Percentiles rank a stretch among this genome's conserved stretches.
Conservation (phyloP, 2,113 vertebrate species). For the Lagopus muta region DNA sequence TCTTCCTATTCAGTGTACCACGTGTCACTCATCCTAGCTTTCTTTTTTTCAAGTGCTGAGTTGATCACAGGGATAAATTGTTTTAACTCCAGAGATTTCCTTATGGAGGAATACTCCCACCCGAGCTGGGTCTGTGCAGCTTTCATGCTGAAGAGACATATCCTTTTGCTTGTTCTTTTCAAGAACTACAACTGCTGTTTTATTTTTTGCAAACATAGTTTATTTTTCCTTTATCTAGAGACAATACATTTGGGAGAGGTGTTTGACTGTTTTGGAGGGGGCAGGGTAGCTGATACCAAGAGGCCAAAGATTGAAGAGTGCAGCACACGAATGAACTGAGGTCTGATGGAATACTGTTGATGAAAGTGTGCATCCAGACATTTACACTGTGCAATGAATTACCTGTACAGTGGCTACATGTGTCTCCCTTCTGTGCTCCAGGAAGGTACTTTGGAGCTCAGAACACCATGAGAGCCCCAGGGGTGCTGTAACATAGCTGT, state of each 20-base stretch:
- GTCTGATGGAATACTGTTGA: not conserved
- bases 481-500: not conserved
- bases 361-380: not conserved
- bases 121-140: not conserved
- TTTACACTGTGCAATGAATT: not conserved
- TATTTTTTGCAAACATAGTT: not conserved
- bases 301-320: not conserved
- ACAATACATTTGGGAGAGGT: not conserved
- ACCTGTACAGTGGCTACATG: not conserved
- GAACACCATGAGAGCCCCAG: accelerated
- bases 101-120: not conserved
- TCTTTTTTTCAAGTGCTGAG: not conserved
- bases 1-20: not conserved
- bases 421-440: not conserved
- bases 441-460: not conserved
- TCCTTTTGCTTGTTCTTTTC: not conserved
- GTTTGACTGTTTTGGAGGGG: not conserved
- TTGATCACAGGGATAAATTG: not conserved
- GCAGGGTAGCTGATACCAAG: not conserved
- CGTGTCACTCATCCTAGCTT: not conserved
- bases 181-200: not conserved
- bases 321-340: not conserved
- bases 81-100: not conserved
- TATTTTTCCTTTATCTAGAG: not conserved
- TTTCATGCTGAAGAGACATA: not conserved